A percentile compares a stretch with the other conserved stretches of the same genome.
Evolutionary conservation across 64 coral and sea anemone species (phyloP).

Genomic region (Platygyra sinensis): DNA sequence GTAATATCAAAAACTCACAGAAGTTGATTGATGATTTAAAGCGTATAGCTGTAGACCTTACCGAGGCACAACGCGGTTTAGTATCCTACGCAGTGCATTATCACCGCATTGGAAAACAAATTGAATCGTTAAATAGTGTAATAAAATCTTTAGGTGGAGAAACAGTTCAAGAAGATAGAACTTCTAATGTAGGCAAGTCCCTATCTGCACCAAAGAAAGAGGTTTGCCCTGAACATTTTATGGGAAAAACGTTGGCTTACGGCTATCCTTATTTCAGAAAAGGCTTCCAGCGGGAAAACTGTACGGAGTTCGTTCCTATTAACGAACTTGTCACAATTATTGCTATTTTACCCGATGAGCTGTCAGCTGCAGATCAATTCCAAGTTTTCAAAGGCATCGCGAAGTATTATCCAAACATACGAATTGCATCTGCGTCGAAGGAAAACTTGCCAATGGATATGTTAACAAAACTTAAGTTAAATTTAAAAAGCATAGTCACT

Average conservation of each 20-base stretch:
- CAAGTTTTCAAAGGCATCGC: slow-evolving; percentile 48
- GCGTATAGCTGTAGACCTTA: slow-evolving; percentile 29
- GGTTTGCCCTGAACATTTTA: slow-evolving; percentile 92
- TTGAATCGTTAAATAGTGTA: slow-evolving; percentile 1
- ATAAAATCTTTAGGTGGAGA: slow-evolving; percentile 11
- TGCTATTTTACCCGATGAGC: slow-evolving; percentile 45
- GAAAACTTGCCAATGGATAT: background rate
- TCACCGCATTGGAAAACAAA: slow-evolving; percentile 64
- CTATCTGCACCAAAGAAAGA: slow-evolving; percentile 39
- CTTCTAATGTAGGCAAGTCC: background rate
- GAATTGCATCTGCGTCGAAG: slow-evolving; percentile 52
- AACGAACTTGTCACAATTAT: slow-evolving; percentile 67
- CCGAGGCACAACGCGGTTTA: slow-evolving; percentile 46
- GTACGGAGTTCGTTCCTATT: slow-evolving; percentile 69
- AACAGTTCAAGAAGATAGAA: background rate
- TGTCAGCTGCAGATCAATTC: background rate
- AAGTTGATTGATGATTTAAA: slow-evolving; percentile 32
- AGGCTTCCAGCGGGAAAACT: slow-evolving; percentile 78
- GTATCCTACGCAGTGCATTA: slow-evolving; percentile 19
- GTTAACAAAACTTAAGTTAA: slow-evolving; percentile 45
- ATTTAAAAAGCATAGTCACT: slow-evolving; percentile 26
- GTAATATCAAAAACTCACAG: slow-evolving; percentile 19
- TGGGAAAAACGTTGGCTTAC: slow-evolving; percentile 73
- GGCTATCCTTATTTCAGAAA: slow-evolving; percentile 90
- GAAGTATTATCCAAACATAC: slow-evolving; percentile 66